A percentile compares a stretch with the other conserved stretches of the same genome.
phyloP scores from a whole-genome alignment of 2,888 invertebrate genomes.

The Synergus itoensis region DNA sequence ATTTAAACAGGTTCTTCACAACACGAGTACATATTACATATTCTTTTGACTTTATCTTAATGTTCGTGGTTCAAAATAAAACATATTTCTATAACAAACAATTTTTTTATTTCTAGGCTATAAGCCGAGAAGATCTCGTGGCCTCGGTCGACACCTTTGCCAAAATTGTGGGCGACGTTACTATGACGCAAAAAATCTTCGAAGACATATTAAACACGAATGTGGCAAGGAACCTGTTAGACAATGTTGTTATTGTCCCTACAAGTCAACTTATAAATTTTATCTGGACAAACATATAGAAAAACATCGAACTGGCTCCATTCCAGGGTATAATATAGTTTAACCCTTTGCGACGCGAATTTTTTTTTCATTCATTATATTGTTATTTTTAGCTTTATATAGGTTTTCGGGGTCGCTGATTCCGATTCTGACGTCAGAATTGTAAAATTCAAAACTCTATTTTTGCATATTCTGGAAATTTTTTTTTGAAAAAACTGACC shows the following conservation, averaged over 20 bases:
- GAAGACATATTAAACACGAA: constrained; percentile 79
- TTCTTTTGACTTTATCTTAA: neutral
- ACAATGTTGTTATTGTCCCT: constrained; percentile 74
- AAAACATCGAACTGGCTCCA: constrained; percentile 44
- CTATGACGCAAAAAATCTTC: constrained; percentile 80
- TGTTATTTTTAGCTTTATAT: too few relatives aligned
- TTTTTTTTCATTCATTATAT: too few relatives aligned
- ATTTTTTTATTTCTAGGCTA: constrained; percentile 21
- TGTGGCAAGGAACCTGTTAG: constrained; percentile 78
- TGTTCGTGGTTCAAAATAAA: neutral
- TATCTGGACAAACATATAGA: constrained; percentile 71
- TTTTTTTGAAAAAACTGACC: too few relatives aligned
- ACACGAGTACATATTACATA: neutral
- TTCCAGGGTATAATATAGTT: neutral
- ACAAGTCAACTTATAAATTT: constrained; percentile 77
- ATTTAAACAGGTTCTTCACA: neutral
- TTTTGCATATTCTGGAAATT: too few relatives aligned
- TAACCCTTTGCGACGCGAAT: too few relatives aligned
- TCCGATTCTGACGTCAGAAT: too few relatives aligned
- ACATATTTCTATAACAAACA: neutral
- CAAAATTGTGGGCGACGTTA: constrained; percentile 80
- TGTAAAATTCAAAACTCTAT: too few relatives aligned
- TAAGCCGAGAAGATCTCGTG: constrained; percentile 65
- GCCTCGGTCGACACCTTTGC: constrained; percentile 75
- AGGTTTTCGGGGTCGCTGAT: too few relatives aligned